Conservation (phyloP, 2,797 vertebrate species). For the Anas bernieri region DNA sequence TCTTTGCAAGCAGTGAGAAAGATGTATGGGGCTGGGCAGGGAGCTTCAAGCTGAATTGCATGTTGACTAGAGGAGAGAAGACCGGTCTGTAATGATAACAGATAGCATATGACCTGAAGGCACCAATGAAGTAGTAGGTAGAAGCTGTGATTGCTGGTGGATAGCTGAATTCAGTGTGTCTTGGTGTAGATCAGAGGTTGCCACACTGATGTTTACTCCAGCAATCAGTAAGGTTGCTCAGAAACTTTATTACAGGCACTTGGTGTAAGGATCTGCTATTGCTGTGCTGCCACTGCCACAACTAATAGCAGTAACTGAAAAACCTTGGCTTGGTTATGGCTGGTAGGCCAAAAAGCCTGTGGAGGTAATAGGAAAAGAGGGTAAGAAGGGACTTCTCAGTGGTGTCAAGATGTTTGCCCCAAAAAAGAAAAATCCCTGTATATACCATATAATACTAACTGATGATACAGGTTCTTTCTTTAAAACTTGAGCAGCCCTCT, state of each 20-base stretch:
- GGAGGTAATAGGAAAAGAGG: background rate
- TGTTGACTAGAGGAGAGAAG: background rate
- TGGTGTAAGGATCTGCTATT: background rate
- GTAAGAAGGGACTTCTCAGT: background rate
- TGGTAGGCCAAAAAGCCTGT: background rate
- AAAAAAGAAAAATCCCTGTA: background rate
- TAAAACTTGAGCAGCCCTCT: background rate
- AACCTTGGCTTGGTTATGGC: background rate
- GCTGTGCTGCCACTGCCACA: background rate
- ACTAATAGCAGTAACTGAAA: background rate
- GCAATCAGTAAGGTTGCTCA: background rate
- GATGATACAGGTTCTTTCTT: background rate
- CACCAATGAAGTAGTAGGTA: background rate
- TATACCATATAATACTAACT: rapidly evolving
- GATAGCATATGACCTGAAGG: background rate
- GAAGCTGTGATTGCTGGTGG: background rate
- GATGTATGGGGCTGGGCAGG: background rate
- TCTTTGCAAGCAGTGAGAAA: background rate
- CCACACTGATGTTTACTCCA: background rate
- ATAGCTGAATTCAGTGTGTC: background rate
- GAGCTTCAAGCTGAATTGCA: background rate
- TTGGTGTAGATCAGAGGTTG: background rate
- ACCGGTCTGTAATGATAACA: background rate
- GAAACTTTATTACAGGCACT: background rate
- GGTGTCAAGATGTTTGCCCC: background rate